phyloP scores from a whole-genome alignment of 1,140 invertebrate species.

The Drosophila arizonae region DNA sequence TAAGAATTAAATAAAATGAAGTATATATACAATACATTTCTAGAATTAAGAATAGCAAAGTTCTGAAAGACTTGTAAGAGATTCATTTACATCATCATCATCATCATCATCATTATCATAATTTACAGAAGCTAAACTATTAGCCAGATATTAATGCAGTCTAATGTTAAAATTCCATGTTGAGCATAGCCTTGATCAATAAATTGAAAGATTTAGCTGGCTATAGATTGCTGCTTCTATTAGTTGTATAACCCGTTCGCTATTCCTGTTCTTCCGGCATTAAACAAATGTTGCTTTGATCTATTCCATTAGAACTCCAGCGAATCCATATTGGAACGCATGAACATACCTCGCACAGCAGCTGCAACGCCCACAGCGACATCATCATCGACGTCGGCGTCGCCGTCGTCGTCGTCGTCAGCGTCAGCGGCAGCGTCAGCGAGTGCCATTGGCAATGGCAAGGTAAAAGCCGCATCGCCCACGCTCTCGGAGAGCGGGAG shows the following conservation, averaged over 20 bases:
- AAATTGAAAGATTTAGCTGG: too few species aligned
- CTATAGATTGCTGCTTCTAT: too few species aligned
- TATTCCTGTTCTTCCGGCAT: not conserved
- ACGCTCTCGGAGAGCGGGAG: slow-evolving; percentile 76
- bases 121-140: too few species aligned
- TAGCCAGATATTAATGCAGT: too few species aligned
- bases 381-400: not conserved
- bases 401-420: not conserved
- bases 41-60: too few species aligned
- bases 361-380: slow-evolving; percentile 30
- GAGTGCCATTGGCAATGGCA: slow-evolving; percentile 36
- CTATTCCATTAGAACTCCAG: slow-evolving; percentile 49
- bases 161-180: too few species aligned
- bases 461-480: slow-evolving; percentile 66
- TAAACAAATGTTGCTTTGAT: not conserved
- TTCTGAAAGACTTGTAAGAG: too few species aligned
- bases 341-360: slow-evolving; percentile 65
- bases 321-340: slow-evolving; percentile 75
- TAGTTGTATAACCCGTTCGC: not conserved
- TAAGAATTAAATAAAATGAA: too few species aligned
- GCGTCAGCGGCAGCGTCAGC: slow-evolving; percentile 4
- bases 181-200: too few species aligned
- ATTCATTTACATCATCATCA: too few species aligned
- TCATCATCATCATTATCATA: too few species aligned
- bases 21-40: too few species aligned